These are phyloP conservation scores for Drosophila teissieri DNA, from an alignment of 1,140 invertebrate species.

Conservation along the genomic window DNA sequence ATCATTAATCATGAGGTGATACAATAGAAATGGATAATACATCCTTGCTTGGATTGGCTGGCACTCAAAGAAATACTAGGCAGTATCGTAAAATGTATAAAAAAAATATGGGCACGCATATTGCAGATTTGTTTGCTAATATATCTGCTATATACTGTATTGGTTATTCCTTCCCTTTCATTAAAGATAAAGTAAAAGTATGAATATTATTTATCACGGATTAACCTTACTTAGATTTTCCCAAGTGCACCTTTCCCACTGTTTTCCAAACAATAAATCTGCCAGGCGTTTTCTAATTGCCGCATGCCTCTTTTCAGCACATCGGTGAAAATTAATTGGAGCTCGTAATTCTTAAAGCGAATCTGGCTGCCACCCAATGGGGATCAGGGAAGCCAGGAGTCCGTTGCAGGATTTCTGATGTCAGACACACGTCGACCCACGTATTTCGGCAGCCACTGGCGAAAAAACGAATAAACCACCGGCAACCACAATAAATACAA, in stretches of 20 bases:
- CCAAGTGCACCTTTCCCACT: conserved; percentile 4
- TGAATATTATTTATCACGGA: too few relatives aligned
- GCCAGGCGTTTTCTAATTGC: conserved; percentile 53
- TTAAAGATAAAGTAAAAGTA: too few relatives aligned
- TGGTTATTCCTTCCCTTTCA: too few relatives aligned
- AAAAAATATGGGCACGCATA: too few relatives aligned
- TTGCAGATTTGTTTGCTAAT: too few relatives aligned
- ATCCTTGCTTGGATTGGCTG: background rate
- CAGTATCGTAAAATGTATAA: too few relatives aligned
- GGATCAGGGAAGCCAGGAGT: conserved; percentile 14
- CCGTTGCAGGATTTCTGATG: conserved; percentile 47
- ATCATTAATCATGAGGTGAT: conserved; percentile 65
- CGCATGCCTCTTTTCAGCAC: conserved; percentile 13
- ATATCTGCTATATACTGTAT: too few relatives aligned
- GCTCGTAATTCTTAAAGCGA: conserved; percentile 36
- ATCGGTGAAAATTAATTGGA: conserved; percentile 45
- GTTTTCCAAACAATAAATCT: conserved; percentile 33
- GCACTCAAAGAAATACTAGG: background rate
- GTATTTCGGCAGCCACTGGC: conserved; percentile 21
- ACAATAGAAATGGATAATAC: conserved; percentile 61
- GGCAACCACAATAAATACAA: conserved; percentile 76
- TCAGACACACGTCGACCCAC: conserved; percentile 62
- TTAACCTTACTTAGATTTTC: background rate
- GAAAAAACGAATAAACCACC: conserved; percentile 31
- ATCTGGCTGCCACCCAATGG: background rate